Conservation (phyloP, 2,888 invertebrate genomes). For the Formica aserva region DNA sequence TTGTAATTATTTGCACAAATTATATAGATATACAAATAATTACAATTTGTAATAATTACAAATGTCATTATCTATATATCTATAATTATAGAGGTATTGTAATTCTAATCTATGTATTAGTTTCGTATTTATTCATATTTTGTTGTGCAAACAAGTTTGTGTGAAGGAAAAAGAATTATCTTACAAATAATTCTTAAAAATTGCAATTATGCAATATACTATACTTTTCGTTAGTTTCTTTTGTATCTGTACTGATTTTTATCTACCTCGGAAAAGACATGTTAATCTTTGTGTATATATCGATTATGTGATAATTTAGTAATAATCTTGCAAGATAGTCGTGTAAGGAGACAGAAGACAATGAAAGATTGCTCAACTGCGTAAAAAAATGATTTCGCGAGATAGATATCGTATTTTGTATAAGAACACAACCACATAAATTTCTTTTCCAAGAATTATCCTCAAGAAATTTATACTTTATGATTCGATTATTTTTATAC, state of each 20-base stretch:
- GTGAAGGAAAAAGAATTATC: neutral
- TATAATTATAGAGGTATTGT: neutral
- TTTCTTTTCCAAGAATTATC: neutral
- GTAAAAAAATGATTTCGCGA: constrained; percentile 3
- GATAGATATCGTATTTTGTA: neutral
- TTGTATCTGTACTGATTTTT: neutral
- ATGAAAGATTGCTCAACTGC: constrained; percentile 14
- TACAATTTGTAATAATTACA: constrained; percentile 5
- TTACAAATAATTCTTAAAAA: constrained; percentile 11
- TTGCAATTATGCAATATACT: neutral
- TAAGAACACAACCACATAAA: neutral
- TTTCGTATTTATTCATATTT: constrained; percentile 18
- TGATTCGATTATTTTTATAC: neutral
- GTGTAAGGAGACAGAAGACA: neutral
- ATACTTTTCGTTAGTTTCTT: constrained; percentile 20
- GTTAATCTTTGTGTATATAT: neutral
- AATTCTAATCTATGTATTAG: neutral
- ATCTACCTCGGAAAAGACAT: neutral
- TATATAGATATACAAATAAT: neutral
- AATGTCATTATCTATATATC: neutral
- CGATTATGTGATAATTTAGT: constrained; percentile 10
- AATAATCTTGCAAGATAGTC: constrained; percentile 14
- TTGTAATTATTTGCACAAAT: neutral
- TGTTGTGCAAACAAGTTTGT: neutral
- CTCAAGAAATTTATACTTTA: neutral